These are phyloP conservation scores for Drosophila pachea DNA, from an alignment of 1,140 invertebrate species.

Conservation along the genomic window DNA sequence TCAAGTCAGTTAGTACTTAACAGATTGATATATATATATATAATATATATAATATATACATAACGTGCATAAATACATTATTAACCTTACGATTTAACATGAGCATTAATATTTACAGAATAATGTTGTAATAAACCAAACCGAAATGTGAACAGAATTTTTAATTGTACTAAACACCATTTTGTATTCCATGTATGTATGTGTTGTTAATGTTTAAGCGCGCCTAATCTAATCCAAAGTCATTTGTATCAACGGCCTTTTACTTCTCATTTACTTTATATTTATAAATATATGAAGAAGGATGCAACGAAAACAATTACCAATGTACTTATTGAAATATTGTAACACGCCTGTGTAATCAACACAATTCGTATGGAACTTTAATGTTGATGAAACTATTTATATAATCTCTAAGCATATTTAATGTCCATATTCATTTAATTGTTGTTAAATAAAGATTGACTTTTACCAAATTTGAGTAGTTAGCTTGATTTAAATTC, in stretches of 20 bases:
- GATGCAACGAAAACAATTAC: conserved; percentile 75
- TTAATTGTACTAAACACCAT: conserved; percentile 76
- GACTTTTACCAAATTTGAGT: conserved; percentile 55
- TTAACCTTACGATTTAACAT: conserved; percentile 30
- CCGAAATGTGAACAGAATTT: conserved; percentile 76
- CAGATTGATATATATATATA: conserved; percentile 30
- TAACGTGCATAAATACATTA: conserved; percentile 27
- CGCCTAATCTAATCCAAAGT: conserved; percentile 74
- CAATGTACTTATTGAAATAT: conserved; percentile 71
- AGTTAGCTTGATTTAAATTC: background rate
- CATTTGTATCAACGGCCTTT: conserved; percentile 76
- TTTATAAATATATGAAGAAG: conserved; percentile 47
- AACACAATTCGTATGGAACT: conserved; percentile 29
- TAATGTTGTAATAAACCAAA: conserved; percentile 76
- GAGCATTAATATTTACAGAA: conserved; percentile 65
- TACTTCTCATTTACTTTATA: conserved; percentile 74
- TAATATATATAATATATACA: conserved; percentile 15
- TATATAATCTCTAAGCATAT: conserved; percentile 73
- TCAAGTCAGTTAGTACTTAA: conserved; percentile 62
- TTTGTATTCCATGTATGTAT: conserved; percentile 72
- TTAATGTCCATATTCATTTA: conserved; percentile 76
- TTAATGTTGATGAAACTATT: conserved; percentile 57
- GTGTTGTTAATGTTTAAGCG: conserved; percentile 70
- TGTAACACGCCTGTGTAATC: conserved; percentile 47
- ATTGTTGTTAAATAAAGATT: conserved; percentile 75